A percentile compares a stretch with the other conserved stretches of the same genome.
phyloP scores from a whole-genome alignment of 1,140 invertebrate genomes.

The Rhizoglyphus robini region DNA sequence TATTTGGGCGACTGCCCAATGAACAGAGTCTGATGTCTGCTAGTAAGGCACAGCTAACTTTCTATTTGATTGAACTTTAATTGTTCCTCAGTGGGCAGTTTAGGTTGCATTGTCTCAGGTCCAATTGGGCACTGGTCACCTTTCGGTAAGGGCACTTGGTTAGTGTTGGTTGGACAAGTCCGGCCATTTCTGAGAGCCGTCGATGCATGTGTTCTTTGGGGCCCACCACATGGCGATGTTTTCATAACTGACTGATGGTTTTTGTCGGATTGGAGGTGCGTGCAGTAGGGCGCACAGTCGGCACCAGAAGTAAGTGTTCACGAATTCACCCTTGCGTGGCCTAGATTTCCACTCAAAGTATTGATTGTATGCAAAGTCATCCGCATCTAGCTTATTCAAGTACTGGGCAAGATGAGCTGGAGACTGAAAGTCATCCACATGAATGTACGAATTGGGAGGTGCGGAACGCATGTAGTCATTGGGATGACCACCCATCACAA shows the following conservation, averaged over 20 bases:
- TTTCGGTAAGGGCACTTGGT: no score
- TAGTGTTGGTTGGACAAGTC: no score
- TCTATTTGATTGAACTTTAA: no score
- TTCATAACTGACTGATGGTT: constrained; percentile 37
- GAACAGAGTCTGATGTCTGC: no score
- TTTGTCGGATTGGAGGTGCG: constrained; percentile 38
- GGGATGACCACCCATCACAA: constrained; percentile 80
- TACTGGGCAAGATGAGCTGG: constrained; percentile 70
- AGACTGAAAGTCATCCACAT: constrained; percentile 82
- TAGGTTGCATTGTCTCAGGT: no score
- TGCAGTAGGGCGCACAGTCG: constrained; percentile 79
- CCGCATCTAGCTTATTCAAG: constrained; percentile 61
- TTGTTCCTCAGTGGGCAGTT: no score
- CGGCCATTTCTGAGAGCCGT: not conserved
- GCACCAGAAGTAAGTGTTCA: constrained; percentile 91
- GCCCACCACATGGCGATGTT: constrained; percentile 36
- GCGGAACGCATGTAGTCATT: constrained; percentile 74
- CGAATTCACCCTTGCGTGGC: constrained; percentile 62
- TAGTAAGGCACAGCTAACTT: no score
- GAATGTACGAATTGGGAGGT: constrained; percentile 74
- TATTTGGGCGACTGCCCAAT: no score
- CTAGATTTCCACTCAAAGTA: constrained; percentile 73
- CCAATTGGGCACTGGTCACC: no score
- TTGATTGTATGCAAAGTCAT: constrained; percentile 76
- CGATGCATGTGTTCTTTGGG: constrained; percentile 20